Base-by-base conservation (phyloP, 2,888 invertebrate species). In the Chirona hameri region DNA sequence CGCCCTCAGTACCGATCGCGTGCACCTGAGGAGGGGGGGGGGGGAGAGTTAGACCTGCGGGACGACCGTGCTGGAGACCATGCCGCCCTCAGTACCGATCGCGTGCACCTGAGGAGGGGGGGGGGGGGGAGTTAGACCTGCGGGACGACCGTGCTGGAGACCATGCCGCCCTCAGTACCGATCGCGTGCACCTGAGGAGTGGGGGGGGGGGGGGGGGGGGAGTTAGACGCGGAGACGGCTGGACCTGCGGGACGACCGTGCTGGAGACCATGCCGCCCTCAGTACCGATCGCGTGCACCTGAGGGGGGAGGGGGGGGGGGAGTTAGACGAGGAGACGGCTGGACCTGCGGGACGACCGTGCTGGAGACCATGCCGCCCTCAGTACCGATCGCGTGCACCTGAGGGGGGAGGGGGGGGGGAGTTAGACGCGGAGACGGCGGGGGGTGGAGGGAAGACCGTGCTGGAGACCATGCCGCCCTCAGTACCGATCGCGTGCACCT, bases 261-360 rank as follows among this genome's bases (percentile, higher is more conserved):
- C 99, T 99, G 85, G 98, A 97, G 69, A 99, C 98, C 92, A 99
- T 97, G 83, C 99, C 99, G 86, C 99, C 99, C 90, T 99, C 99
- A 29, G 98, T 98, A 81, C 99, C 99, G 86, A 99, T 98, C 82
- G 96, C 96, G 88, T 98, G 98, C 60, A 98, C 97, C 85, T 85
- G 82, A 0, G 48, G 72, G 21, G 10, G 27, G 18, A n/a, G 10
- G 12, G n/a, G n/a, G 39, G 79, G 0, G 31, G 31, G 72, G 31
- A 29, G 31, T 18, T 29, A 29, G 65, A 39, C 39, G 39, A 4
- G 90, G 99, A 99, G 83, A 99, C 97, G 7, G 99, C 99, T 99
- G 99, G 69, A 99, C 99, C 90, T 98, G 97, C 14, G 99, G 98
- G 81, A 99, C 98, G 39, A 99, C 98, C 0, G 97, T 98, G 85